These are phyloP conservation scores for Anseranas semipalmata DNA, from an alignment of 2,113 vertebrate genomes.

Conservation along the genomic window DNA sequence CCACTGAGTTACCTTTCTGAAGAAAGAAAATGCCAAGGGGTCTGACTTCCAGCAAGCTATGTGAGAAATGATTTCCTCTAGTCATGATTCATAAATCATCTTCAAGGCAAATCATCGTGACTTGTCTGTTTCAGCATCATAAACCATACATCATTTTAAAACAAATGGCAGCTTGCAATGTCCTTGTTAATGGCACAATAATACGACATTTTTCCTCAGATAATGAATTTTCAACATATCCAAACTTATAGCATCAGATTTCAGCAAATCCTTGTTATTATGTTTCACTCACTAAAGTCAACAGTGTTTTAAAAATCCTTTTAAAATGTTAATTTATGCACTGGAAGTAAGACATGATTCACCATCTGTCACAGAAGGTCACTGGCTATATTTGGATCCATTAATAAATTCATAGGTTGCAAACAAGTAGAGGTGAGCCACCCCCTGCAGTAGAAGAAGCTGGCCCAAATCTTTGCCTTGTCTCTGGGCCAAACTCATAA, in stretches of 20 bases:
- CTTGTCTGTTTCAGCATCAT: slow-evolving; percentile 40
- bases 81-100: slow-evolving; percentile 51
- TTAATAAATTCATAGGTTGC: slow-evolving; percentile 26
- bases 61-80: slow-evolving; percentile 22
- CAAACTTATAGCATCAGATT: not conserved
- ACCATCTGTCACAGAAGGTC: slow-evolving; percentile 53
- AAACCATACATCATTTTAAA: slow-evolving; percentile 49
- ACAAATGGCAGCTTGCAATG: slow-evolving; percentile 1
- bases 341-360: slow-evolving; percentile 25
- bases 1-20: not conserved
- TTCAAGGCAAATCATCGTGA: slow-evolving; percentile 47
- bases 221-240: not conserved
- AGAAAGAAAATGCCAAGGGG: not conserved
- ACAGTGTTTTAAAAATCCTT: slow-evolving; percentile 17
- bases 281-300: slow-evolving; percentile 25
- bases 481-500: not conserved
- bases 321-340: slow-evolving; percentile 56
- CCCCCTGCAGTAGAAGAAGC: not conserved
- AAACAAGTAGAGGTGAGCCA: slow-evolving; percentile 12
- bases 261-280: slow-evolving; percentile 21
- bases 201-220: slow-evolving; percentile 13
- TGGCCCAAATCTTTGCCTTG: slow-evolving; percentile 17
- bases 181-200: slow-evolving; percentile 3
- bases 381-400: slow-evolving; percentile 34
- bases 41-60: not conserved